phyloP scores from a whole-genome alignment of 2,888 invertebrate species.

The Napeogenes inachia region DNA sequence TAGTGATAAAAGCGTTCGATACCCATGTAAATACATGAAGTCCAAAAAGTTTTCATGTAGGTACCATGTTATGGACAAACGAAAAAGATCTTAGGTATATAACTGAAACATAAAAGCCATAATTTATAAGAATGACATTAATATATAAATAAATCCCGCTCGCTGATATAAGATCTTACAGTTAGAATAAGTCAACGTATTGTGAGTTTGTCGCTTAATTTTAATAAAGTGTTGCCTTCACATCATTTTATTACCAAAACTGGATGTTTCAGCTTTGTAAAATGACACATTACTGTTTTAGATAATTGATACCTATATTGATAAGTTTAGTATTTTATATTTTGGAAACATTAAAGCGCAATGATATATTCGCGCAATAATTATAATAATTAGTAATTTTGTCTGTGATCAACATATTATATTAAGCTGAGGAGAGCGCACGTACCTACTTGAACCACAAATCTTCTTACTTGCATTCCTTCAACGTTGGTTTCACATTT shows the following conservation, averaged over 20 bases:
- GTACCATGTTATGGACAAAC: no score
- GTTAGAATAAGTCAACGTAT: slow-evolving; percentile 32
- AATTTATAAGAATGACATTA: background rate
- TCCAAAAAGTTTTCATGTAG: no score
- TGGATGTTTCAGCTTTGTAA: slow-evolving; percentile 69
- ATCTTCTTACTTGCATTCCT: slow-evolving; percentile 14
- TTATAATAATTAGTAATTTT: slow-evolving; percentile 69
- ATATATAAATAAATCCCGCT: slow-evolving; percentile 29
- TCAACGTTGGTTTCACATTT: slow-evolving; percentile 20
- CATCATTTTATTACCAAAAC: slow-evolving; percentile 61
- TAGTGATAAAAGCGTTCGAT: no score
- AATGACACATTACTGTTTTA: slow-evolving; percentile 60
- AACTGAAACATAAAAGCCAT: background rate
- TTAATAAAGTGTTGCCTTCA: slow-evolving; percentile 57
- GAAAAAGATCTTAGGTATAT: no score
- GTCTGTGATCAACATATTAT: slow-evolving; percentile 76
- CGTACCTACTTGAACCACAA: slow-evolving; percentile 32
- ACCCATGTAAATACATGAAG: no score
- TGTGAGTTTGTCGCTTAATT: slow-evolving; percentile 54
- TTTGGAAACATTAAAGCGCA: slow-evolving; percentile 61
- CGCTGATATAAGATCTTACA: slow-evolving; percentile 28
- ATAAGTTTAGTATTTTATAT: slow-evolving; percentile 72
- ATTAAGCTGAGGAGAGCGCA: slow-evolving; percentile 70
- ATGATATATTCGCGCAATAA: slow-evolving; percentile 56
- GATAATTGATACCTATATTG: slow-evolving; percentile 58